Percentiles rank a stretch among this genome's conserved stretches.
phyloP scores from a whole-genome alignment of 2,113 vertebrate genomes.

The Poecile atricapillus region DNA sequence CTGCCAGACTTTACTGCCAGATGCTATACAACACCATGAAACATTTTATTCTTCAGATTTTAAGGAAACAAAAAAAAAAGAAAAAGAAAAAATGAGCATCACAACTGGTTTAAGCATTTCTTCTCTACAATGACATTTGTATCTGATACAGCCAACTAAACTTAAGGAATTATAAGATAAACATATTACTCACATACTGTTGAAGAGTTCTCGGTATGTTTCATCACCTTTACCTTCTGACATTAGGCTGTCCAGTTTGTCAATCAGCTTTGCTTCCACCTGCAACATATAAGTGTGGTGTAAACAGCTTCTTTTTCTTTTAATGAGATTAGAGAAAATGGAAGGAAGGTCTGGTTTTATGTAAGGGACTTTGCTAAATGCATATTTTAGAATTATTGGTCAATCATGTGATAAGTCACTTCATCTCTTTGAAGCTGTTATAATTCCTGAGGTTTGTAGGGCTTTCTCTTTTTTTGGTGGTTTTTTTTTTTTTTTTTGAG shows the following conservation, averaged over 20 bases:
- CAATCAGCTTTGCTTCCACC: too few species aligned
- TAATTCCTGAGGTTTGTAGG: background rate
- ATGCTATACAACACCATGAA: background rate
- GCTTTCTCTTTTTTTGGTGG: background rate
- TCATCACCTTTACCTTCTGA: too few species aligned
- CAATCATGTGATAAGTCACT: too few species aligned
- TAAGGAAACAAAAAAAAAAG: background rate
- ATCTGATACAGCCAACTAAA: background rate
- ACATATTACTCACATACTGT: background rate
- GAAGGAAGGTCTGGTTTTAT: too few species aligned
- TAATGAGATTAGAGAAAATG: too few species aligned
- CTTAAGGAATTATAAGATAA: background rate
- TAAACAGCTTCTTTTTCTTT: too few species aligned
- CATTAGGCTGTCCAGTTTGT: too few species aligned
- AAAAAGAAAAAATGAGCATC: background rate
- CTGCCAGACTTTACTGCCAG: constrained; percentile 12
- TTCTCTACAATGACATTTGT: background rate
- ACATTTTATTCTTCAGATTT: constrained; percentile 20
- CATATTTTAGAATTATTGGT: too few species aligned
- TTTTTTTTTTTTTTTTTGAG: background rate
- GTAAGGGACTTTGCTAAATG: too few species aligned
- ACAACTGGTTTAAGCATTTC: background rate
- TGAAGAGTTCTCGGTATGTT: too few species aligned
- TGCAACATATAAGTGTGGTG: too few species aligned
- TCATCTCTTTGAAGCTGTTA: too few species aligned